Percentiles rank a stretch among this genome's conserved stretches.
Conservation (phyloP, 1,140 invertebrate species). For the Aphis craccivora region DNA sequence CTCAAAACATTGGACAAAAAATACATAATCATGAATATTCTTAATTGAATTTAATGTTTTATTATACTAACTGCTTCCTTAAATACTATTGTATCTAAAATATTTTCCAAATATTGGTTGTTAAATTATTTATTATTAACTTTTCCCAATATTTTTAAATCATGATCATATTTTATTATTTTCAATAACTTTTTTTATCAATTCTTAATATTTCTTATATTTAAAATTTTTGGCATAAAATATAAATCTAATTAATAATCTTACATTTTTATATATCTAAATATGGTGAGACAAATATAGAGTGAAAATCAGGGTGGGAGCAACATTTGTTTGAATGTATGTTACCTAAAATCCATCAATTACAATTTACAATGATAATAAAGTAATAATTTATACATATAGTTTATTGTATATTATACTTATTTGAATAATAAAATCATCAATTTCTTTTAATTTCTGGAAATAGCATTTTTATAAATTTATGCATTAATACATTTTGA, state of each 20-base stretch:
- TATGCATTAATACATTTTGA: too few species aligned
- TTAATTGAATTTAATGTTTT: neutral
- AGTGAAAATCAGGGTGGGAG: too few species aligned
- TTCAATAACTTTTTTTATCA: constrained; percentile 12
- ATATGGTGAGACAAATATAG: too few species aligned
- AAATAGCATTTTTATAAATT: too few species aligned
- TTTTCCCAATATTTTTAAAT: constrained; percentile 40
- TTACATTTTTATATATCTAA: too few species aligned
- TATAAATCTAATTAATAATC: neutral
- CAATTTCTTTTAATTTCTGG: too few species aligned
- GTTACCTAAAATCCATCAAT: too few species aligned
- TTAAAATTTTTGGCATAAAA: neutral
- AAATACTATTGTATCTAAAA: neutral
- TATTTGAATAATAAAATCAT: too few species aligned
- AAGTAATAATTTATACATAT: too few species aligned
- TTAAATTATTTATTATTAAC: constrained; percentile 26
- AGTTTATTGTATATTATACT: too few species aligned
- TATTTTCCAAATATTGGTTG: constrained; percentile 34
- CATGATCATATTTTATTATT: constrained; percentile 34
- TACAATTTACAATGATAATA: too few species aligned
- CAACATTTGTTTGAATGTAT: too few species aligned
- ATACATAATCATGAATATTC: neutral
- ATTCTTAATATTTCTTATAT: neutral
- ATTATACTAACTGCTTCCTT: constrained; percentile 14
- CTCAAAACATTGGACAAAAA: neutral